These are phyloP conservation scores for Frankliniella fusca DNA, from an alignment of 2,888 invertebrate species.

Conservation along the genomic window DNA sequence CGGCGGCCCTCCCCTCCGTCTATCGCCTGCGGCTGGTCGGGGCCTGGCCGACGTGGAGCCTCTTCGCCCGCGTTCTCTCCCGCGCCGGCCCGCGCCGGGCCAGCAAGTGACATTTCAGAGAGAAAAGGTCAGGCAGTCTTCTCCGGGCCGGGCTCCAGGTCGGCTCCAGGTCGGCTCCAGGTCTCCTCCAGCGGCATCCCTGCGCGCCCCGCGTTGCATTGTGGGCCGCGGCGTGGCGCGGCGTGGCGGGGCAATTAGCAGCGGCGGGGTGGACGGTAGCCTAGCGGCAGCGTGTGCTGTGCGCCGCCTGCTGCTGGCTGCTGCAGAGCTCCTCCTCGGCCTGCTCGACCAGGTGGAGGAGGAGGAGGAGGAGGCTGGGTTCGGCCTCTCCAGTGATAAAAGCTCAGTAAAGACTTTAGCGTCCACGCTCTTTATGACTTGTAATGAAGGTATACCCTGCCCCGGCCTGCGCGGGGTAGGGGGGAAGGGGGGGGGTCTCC, in stretches of 20 bases:
- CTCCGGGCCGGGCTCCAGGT: too few relatives aligned
- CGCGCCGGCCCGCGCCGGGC: too few relatives aligned
- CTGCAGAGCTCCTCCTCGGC: neutral
- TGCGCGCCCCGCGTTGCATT: neutral
- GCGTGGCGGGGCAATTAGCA: neutral
- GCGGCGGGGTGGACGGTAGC: neutral
- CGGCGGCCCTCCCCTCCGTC: neutral
- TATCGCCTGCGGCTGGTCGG: neutral
- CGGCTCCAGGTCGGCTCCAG: too few relatives aligned
- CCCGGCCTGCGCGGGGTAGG: too few relatives aligned
- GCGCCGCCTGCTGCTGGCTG: neutral
- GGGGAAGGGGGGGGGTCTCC: neutral
- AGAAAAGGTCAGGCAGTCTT: neutral
- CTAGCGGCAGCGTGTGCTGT: neutral
- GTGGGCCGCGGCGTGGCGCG: neutral
- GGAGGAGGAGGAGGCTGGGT: neutral
- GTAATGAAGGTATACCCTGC: neutral
- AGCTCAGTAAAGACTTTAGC: neutral
- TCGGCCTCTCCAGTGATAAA: neutral
- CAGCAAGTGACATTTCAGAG: conserved; percentile 17
- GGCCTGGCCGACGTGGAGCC: too few relatives aligned
- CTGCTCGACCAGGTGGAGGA: neutral
- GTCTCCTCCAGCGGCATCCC: too few relatives aligned
- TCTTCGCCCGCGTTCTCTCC: too few relatives aligned
- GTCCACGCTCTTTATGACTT: conserved; percentile 10